Evolutionary conservation across 23 tunicate species (phyloP).

Genomic region (Trididemnum miniatum): DNA sequence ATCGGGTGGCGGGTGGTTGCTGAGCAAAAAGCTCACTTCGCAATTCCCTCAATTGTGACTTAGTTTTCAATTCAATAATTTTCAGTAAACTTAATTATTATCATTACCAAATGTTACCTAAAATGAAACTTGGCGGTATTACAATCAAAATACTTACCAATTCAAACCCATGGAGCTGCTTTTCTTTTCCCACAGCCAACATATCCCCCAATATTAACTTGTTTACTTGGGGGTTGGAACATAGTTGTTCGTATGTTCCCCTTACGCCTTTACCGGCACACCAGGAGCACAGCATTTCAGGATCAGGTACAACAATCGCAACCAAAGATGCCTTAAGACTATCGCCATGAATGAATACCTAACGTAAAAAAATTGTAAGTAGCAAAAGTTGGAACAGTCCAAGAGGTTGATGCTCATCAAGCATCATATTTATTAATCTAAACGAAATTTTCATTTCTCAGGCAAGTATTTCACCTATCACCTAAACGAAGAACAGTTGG

Average conservation of each 20-base stretch:
- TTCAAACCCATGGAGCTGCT: slow-evolving; percentile 63
- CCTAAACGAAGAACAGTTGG: too few relatives aligned
- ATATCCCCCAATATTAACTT: slow-evolving; percentile 52
- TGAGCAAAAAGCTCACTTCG: too few relatives aligned
- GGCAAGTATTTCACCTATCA: too few relatives aligned
- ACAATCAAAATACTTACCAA: slow-evolving; percentile 23
- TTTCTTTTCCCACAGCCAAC: slow-evolving; percentile 25
- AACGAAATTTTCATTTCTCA: too few relatives aligned
- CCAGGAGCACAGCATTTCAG: slow-evolving; percentile 36
- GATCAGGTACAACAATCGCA: slow-evolving; percentile 70
- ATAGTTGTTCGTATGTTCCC: slow-evolving; percentile 53
- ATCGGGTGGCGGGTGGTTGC: too few relatives aligned
- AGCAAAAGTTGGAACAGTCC: too few relatives aligned
- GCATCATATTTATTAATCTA: too few relatives aligned
- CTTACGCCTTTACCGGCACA: slow-evolving; percentile 45
- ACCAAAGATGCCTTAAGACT: slow-evolving; percentile 60
- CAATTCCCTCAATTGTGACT: too few relatives aligned
- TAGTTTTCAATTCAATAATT: too few relatives aligned
- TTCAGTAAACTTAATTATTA: too few relatives aligned
- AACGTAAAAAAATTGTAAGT: not conserved
- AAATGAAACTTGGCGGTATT: not conserved
- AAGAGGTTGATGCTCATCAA: too few relatives aligned
- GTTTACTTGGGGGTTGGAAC: slow-evolving; percentile 32
- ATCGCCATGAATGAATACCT: slow-evolving; percentile 55
- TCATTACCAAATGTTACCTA: too few relatives aligned